phyloP scores from a whole-genome alignment of 1,140 invertebrate genomes.

The Papilio aristodemus region DNA sequence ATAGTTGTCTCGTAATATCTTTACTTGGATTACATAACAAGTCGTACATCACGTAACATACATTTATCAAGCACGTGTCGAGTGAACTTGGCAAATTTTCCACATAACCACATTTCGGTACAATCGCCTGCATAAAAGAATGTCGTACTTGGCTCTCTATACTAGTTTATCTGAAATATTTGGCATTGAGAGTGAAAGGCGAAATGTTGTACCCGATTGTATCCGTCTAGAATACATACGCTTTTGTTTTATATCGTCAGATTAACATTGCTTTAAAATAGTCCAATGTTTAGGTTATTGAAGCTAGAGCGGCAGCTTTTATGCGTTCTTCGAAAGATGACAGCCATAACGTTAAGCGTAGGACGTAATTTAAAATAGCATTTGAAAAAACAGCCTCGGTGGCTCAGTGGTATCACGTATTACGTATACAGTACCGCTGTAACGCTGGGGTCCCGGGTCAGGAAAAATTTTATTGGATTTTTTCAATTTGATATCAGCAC shows the following conservation, averaged over 20 bases:
- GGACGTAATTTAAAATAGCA: neutral
- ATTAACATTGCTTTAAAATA: neutral
- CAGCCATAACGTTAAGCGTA: neutral
- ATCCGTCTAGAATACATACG: neutral
- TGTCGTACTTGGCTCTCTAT: constrained; percentile 8
- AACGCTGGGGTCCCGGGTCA: too few species aligned
- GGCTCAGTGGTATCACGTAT: too few species aligned
- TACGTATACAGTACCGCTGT: too few species aligned
- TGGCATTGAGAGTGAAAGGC: constrained; percentile 14
- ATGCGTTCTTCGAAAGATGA: constrained; percentile 4
- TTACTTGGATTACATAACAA: neutral
- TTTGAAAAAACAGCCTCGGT: too few species aligned
- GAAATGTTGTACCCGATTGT: neutral
- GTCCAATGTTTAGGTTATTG: neutral
- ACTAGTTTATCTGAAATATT: neutral
- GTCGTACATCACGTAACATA: neutral
- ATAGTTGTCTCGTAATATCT: constrained; percentile 4
- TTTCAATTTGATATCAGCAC: too few species aligned
- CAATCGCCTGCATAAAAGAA: neutral
- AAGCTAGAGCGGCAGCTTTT: neutral
- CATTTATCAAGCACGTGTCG: constrained; percentile 3
- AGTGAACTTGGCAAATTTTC: constrained; percentile 11
- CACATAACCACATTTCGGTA: constrained; percentile 3
- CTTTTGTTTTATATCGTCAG: neutral
- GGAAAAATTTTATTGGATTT: too few species aligned